Evolutionary conservation across 2,797 vertebrate species (phyloP).

Genomic region (Adelosebastes latens): DNA sequence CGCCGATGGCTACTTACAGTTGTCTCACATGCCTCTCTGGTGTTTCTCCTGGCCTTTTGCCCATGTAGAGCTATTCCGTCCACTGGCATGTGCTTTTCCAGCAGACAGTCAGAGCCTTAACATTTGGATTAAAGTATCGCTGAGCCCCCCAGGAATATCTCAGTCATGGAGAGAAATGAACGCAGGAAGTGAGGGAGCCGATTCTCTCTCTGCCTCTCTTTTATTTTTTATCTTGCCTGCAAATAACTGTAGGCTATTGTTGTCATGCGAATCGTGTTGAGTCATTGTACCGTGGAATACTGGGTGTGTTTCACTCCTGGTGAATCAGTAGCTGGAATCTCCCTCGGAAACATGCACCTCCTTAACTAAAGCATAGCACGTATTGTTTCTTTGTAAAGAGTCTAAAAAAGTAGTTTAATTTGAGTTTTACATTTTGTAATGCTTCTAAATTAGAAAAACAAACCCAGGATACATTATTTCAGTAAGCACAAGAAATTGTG

Average conservation of each 20-base stretch:
- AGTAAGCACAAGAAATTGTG: background rate
- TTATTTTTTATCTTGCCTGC: background rate
- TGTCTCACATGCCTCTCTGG: background rate
- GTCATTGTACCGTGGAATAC: background rate
- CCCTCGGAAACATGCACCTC: background rate
- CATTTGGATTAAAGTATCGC: slow-evolving; percentile 17
- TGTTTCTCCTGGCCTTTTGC: slow-evolving; percentile 20
- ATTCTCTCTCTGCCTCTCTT: background rate
- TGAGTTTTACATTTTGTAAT: background rate
- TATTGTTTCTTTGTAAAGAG: background rate
- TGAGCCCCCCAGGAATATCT: slow-evolving; percentile 31
- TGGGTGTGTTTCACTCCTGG: background rate
- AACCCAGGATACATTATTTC: background rate
- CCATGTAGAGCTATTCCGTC: slow-evolving; percentile 9
- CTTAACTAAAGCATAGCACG: background rate
- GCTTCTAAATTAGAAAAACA: background rate
- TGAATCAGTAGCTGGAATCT: slow-evolving; percentile 4
- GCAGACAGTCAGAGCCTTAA: slow-evolving; percentile 24
- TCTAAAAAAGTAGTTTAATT: background rate
- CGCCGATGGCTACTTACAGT: background rate
- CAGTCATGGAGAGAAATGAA: slow-evolving; percentile 27
- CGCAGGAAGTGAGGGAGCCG: slow-evolving; percentile 23
- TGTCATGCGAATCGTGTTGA: background rate
- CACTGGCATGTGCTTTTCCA: slow-evolving; percentile 23
- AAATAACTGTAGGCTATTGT: background rate